Base-by-base conservation (phyloP, 2,888 invertebrate species). In the Eupithecia subfuscata region DNA sequence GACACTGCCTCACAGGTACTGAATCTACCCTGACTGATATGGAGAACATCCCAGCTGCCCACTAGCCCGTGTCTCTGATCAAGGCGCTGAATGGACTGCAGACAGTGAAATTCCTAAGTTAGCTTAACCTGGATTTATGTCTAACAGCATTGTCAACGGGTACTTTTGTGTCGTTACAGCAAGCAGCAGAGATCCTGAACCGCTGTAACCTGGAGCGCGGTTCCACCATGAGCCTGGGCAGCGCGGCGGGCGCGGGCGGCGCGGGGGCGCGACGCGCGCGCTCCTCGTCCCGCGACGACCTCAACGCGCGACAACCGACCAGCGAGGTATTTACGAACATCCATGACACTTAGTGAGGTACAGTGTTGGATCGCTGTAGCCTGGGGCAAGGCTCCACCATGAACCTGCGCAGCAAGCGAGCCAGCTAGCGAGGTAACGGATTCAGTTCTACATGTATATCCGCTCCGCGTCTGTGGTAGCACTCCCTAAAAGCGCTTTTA, bases 41-140 rank as follows among this genome's bases (percentile, higher is more conserved):
- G 88, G 98, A 98, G 88, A 97, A 98, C 88, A 97, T 99, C 85
- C 99, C 99, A 16, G 96, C 97, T 0, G 99, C 99, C 0, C 99
- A 98, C 91, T 98, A 99, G 94, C 97, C 98, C 43, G 98, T 99
- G 72, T 98, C 99, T 0, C 95, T 99, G 72, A 97, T 99, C 82
- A 99, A 99, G 94, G 99, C 99, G 6, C 95, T 99, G 73, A 99
- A 99, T 94, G 99, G 99, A 0, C 98, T 98, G 11, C 97, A 96
- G 30, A 3, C 30, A 30, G 30, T 30, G 30, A 30, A 30, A 30
- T 30, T 30, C 30, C 30, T 30, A 30, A 30, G 30, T 30, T 30
- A 30, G 30, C 30, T 30, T 30, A 30, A 30, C 30, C 30, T n/a
- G 30, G 3, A 30, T 30, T n/a, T n/a, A 3, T 30, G 30, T 30